Percentiles rank a stretch among this genome's conserved stretches.
Conservation (phyloP, 2,113 vertebrate species). For the Indri indri region DNA sequence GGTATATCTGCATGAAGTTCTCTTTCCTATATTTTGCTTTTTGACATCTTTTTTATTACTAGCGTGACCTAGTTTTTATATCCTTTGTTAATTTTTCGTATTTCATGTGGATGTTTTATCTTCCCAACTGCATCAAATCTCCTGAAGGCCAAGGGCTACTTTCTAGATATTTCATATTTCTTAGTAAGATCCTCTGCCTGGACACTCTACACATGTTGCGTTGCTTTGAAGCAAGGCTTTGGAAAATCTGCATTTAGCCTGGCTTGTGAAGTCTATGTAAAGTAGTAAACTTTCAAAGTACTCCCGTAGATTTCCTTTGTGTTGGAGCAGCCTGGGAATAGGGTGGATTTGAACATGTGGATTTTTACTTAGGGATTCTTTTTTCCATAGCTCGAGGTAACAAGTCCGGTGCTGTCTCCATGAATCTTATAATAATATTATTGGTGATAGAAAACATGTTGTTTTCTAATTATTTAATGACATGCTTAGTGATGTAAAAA, state of each 20-base stretch:
- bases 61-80: background rate
- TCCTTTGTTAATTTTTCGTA: background rate
- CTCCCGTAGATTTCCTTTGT: background rate
- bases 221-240: background rate
- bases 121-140: background rate
- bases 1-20: background rate
- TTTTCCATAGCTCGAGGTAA: background rate
- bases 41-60: background rate
- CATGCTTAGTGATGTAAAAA: conserved; percentile 29
- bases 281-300: background rate
- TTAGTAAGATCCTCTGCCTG: background rate
- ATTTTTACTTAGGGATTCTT: background rate
- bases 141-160: background rate
- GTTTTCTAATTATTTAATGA: conserved; percentile 12
- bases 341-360: background rate
- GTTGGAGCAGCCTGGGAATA: background rate
- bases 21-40: background rate
- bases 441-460: conserved; percentile 1
- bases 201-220: background rate
- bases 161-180: background rate
- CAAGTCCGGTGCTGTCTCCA: background rate
- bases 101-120: background rate
- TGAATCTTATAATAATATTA: background rate
- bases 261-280: background rate
- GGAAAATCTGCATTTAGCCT: background rate